Evolutionary conservation across 1,140 invertebrate genomes (phyloP).

Genomic region (Drosophila sucinea): DNA sequence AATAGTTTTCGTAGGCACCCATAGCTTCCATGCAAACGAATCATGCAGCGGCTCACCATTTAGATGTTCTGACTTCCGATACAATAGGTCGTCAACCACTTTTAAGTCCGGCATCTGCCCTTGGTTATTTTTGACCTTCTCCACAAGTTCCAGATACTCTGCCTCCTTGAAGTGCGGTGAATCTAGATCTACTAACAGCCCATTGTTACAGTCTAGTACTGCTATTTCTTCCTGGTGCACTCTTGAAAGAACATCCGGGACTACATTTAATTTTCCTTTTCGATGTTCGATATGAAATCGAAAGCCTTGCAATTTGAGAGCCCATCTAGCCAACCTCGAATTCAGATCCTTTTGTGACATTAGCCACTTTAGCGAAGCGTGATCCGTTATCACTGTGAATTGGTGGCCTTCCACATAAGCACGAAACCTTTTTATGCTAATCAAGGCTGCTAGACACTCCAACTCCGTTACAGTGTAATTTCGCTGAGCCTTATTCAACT

Average conservation of each 20-base stretch:
- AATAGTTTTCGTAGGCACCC: no score
- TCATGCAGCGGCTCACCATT: background rate
- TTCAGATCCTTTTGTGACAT: background rate
- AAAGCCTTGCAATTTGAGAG: background rate
- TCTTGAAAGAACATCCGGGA: no score
- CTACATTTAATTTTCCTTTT: background rate
- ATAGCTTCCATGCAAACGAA: no score
- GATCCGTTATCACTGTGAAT: background rate
- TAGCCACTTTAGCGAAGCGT: background rate
- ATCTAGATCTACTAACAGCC: no score
- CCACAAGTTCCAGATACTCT: background rate
- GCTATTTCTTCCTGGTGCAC: no score
- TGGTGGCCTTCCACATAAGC: background rate
- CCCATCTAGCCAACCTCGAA: background rate
- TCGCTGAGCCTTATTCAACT: background rate
- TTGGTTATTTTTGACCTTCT: background rate
- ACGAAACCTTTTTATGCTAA: background rate
- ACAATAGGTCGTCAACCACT: background rate
- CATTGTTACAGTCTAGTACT: background rate
- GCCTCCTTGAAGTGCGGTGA: no score
- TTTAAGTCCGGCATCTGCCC: background rate
- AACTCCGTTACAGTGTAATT: background rate
- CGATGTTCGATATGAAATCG: background rate
- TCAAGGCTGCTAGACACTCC: background rate
- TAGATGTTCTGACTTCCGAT: background rate